These are phyloP conservation scores for Taxidea taxus DNA, from an alignment of 2,113 vertebrate genomes.

Conservation along the genomic window DNA sequence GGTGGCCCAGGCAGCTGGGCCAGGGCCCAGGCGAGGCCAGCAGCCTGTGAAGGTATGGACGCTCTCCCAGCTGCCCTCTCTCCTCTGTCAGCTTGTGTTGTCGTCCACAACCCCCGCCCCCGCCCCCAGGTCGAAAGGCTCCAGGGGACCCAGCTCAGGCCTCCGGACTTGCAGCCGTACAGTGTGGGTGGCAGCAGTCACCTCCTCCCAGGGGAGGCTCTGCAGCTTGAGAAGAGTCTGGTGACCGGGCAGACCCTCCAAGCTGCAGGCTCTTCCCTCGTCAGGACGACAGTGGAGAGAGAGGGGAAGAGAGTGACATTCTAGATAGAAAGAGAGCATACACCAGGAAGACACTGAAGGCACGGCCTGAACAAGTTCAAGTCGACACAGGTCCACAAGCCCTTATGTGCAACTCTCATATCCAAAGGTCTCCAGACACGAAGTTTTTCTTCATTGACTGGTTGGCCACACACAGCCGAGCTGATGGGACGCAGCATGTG, in stretches of 20 bases:
- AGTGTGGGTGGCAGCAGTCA: background rate
- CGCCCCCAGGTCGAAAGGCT: background rate
- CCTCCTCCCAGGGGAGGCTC: background rate
- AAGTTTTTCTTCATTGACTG: background rate
- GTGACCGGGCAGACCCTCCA: background rate
- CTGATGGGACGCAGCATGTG: background rate
- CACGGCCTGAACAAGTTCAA: background rate
- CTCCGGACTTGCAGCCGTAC: too few relatives aligned
- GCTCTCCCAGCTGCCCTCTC: background rate
- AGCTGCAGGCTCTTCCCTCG: background rate
- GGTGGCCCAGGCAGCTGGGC: background rate
- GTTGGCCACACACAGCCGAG: background rate
- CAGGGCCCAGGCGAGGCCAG: background rate
- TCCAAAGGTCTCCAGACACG: background rate
- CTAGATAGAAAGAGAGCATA: background rate
- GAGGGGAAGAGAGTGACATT: background rate
- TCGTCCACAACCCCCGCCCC: background rate
- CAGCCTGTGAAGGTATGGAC: background rate
- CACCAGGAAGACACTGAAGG: background rate
- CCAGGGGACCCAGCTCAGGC: background rate
- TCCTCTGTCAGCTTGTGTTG: background rate
- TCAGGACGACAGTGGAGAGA: background rate
- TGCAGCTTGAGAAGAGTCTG: background rate
- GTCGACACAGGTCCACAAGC: background rate
- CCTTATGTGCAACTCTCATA: background rate